Evolutionary conservation across 2,888 invertebrate genomes (phyloP), one percentile per base, ranked within the genome.

Genomic region (Agriopis leucophaearia): DNA sequence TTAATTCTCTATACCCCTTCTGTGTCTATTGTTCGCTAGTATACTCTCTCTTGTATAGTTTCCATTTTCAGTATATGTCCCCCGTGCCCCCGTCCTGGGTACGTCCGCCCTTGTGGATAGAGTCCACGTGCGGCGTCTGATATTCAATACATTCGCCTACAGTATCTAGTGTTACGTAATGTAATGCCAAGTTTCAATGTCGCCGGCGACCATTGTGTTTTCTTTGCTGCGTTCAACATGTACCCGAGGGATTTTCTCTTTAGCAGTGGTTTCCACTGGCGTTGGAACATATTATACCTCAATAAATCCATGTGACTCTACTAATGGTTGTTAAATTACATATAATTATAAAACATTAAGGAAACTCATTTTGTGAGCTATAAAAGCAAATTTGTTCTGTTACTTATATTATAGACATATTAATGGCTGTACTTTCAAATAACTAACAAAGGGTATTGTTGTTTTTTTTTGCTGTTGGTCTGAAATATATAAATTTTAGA

Each of bases 181-280:
- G 76, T 82, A 87, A 94, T 81, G 88, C 92, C 86, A 73, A 89
- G 92, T 92, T 92, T 90, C 93, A 94, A 93, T 94, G 93, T 88
- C 93, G 88, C 80, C 77, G 72, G 70, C 52, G 67, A 69, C 62
- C 76, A 74, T 68, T 68, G 66, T 69, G 69, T 74, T 74, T 75
- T 74, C 72, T 71, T 66, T 66, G 48, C 47, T 61, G 42, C 51
- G 1, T 44, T 61, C n/a, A 35, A 54, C 59, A 54, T 59, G 27
- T 15, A 51, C 27, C 55, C 12, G 1, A 54, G 38, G 15, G 52
- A 16, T 64, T 64, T 52, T 64, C 58, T 47, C 18, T 52, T 45
- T 51, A 42, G 10, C 16, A 4, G 44, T 36, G 40, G 35, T 63
- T 63, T 63, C 38, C 16, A 15, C 35, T 18, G 48, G n/a, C 5